Base-by-base conservation (phyloP, 2,888 invertebrate genomes). In the Orthonevra nobilis region DNA sequence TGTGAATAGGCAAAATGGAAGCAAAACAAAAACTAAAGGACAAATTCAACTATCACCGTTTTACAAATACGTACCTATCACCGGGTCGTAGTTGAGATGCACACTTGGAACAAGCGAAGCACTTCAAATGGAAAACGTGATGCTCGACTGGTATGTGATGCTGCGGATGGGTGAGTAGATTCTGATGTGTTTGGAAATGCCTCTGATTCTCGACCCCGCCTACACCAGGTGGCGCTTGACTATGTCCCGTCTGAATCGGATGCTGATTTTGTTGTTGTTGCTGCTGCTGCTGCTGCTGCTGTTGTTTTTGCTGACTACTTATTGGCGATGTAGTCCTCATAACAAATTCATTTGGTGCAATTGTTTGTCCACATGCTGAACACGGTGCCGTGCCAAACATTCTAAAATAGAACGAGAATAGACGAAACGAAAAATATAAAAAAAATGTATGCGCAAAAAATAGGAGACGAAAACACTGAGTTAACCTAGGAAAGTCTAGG, bases 91-190 rank as follows among this genome's bases (percentile, higher is more conserved):
- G 93, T 89, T 93, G 94, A 86, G 93, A 92, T 85, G 94, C 93
- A 90, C 97, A 97, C 89, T 96, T 96, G 89, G 94, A 95, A 91
- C 97, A 97, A 84, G 94, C 93, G 91, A 97, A 97, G 90, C 97
- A 97, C 90, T 96, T 96, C 90, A 96, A 92, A 91, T 97, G 97
- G 92, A 96, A 97, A 86, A 96, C 96, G 90, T 93, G 93, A 83
- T 92, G 90, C 86, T 92, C 90, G 87, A 83, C 82, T 48, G 79
- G 79, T 56, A 79, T 79, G 61, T 73, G 79, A 44, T 69, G 73
- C 54, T 73, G 72, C 61, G 79, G 66, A 79, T 79, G 72, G 73
- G 72, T 48, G 60, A 79, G 79, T 48, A 68, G 73, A 61, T 73
- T 79, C 81, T 83, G 83, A 69, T 68, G 74, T 56, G 83, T 69